A percentile compares a stretch with the other conserved stretches of the same genome.
These are phyloP conservation scores for Meloidogyne floridensis DNA, from an alignment of 1,140 invertebrate species.

Conservation along the genomic window DNA sequence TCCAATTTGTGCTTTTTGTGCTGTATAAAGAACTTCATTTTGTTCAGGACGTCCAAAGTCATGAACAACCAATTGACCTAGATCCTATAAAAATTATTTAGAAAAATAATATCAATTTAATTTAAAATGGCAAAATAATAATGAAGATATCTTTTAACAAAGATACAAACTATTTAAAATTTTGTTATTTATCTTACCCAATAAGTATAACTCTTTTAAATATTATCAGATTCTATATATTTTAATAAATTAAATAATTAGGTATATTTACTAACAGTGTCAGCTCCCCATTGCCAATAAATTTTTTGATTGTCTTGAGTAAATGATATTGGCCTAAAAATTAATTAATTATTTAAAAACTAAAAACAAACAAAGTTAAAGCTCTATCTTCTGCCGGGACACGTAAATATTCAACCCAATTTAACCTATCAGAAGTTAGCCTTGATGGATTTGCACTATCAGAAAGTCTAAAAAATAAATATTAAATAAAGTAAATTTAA, in stretches of 20 bases:
- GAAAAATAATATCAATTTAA: neutral
- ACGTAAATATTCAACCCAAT: slow-evolving; percentile 60
- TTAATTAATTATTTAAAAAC: slow-evolving; percentile 4
- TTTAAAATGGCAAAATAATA: neutral
- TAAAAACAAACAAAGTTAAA: slow-evolving; percentile 51
- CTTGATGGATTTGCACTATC: slow-evolving; percentile 48
- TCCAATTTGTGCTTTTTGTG: slow-evolving; percentile 56
- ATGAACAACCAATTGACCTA: slow-evolving; percentile 58
- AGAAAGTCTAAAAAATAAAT: slow-evolving; percentile 41
- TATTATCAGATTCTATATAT: too few species aligned
- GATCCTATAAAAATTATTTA: slow-evolving; percentile 39
- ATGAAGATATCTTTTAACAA: too few species aligned
- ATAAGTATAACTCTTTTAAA: too few species aligned
- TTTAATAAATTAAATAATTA: too few species aligned
- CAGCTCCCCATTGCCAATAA: slow-evolving; percentile 63
- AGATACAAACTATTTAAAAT: too few species aligned
- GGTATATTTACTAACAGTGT: slow-evolving; percentile 18
- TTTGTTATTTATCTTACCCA: too few species aligned
- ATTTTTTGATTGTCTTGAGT: slow-evolving; percentile 59
- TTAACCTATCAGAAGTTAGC: slow-evolving; percentile 53
- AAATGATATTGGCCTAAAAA: slow-evolving; percentile 61
- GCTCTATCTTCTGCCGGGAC: slow-evolving; percentile 60
- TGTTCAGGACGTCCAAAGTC: slow-evolving; percentile 60
- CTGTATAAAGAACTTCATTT: slow-evolving; percentile 61
- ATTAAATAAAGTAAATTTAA: neutral